Evolutionary conservation across 2,113 vertebrate genomes (phyloP).

Genomic region (Heliornis fulica): DNA sequence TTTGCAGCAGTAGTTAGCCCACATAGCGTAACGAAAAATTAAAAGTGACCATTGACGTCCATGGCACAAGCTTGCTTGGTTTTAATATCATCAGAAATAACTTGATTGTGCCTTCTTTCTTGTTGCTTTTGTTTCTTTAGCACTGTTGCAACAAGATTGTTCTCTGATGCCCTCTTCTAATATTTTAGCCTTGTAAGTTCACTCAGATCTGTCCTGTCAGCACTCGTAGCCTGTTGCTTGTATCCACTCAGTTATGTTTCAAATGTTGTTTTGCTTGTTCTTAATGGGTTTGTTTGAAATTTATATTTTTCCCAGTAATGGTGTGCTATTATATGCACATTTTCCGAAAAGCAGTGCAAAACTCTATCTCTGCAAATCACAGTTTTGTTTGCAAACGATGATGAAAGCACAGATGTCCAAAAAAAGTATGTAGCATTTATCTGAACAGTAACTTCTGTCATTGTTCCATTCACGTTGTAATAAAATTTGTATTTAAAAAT

Average conservation of each 20-base stretch:
- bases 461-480: neutral
- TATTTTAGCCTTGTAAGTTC: neutral
- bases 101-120: neutral
- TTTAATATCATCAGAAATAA: neutral
- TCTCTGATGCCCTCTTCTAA: neutral
- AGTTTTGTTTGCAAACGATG: neutral
- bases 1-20: neutral
- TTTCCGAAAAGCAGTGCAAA: neutral
- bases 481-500: neutral
- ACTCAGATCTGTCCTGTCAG: neutral
- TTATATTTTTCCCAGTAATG: neutral
- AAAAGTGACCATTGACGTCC: neutral
- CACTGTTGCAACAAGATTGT: neutral
- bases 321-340: neutral
- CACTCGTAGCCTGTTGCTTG: neutral
- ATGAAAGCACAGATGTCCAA: neutral
- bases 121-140: neutral
- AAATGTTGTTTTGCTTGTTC: neutral
- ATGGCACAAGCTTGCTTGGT: neutral
- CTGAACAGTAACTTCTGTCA: neutral
- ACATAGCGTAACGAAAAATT: accelerated
- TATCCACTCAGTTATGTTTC: neutral
- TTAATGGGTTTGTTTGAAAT: neutral
- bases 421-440: neutral
- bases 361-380: neutral